These are phyloP conservation scores for Leucophenga montana DNA, from an alignment of 2,888 invertebrate genomes.

Conservation along the genomic window DNA sequence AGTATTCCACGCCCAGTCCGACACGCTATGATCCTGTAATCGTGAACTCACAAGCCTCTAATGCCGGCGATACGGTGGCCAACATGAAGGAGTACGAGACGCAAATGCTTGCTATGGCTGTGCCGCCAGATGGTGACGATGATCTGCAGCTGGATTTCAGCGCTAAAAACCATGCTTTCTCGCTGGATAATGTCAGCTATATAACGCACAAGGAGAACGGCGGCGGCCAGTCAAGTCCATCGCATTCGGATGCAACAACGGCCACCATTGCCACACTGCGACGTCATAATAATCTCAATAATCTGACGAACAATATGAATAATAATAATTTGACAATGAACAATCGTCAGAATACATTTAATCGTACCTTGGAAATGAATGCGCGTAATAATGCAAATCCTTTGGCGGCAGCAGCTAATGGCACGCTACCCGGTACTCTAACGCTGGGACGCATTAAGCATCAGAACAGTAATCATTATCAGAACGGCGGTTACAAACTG, in stretches of 20 bases:
- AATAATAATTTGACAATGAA: constrained; percentile 68
- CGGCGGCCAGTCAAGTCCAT: constrained; percentile 82
- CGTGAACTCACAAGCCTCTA: constrained; percentile 73
- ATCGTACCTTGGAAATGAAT: constrained; percentile 72
- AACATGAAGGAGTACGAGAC: constrained; percentile 95
- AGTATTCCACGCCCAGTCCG: constrained; percentile 80
- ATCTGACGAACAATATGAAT: constrained; percentile 74
- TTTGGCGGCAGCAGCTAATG: constrained; percentile 63
- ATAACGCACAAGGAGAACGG: constrained; percentile 83
- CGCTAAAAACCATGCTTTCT: constrained; percentile 89
- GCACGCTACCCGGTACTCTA: constrained; percentile 69
- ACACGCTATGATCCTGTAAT: constrained; percentile 81
- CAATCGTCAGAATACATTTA: constrained; percentile 72
- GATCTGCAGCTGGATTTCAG: constrained; percentile 90
- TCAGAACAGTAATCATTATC: constrained; percentile 71
- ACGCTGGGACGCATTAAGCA: constrained; percentile 72
- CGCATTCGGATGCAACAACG: constrained; percentile 87
- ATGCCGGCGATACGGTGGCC: constrained; percentile 72
- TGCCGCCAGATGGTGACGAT: constrained; percentile 87
- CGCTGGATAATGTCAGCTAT: constrained; percentile 90
- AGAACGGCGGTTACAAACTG: constrained; percentile 71
- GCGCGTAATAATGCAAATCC: constrained; percentile 72
- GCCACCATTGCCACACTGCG: constrained; percentile 80
- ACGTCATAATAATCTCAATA: constrained; percentile 74
- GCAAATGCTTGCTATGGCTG: constrained; percentile 93